Conservation (phyloP, 2,888 invertebrate species). For the Tinea pellionella region DNA sequence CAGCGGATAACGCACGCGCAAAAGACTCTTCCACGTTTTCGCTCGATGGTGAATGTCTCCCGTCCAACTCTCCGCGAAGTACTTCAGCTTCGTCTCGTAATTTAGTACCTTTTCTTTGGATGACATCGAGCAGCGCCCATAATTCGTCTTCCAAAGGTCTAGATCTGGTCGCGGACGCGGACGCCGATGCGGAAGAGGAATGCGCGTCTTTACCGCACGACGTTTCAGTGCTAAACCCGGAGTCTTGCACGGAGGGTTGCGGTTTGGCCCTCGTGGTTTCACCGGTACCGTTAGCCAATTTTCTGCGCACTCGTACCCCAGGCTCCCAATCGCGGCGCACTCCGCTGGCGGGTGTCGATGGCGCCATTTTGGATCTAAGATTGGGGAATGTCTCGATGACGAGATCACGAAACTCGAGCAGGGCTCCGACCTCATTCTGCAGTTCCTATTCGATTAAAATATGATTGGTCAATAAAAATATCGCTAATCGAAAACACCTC, state of each 20-base stretch:
- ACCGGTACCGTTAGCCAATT: conserved; percentile 54
- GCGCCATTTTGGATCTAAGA: conserved; percentile 87
- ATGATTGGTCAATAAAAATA: conserved; percentile 13
- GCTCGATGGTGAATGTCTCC: conserved; percentile 30
- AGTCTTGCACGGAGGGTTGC: conserved; percentile 79
- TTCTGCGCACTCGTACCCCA: conserved; percentile 79
- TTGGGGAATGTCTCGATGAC: conserved; percentile 95
- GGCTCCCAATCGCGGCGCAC: conserved; percentile 82
- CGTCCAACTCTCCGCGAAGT: conserved; percentile 66
- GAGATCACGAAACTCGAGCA: conserved; percentile 92
- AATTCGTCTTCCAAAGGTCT: conserved; percentile 81
- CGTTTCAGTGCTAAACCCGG: conserved; percentile 91
- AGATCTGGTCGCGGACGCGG: conserved; percentile 66
- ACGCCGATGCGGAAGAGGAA: conserved; percentile 70
- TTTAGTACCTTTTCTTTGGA: conserved; percentile 77
- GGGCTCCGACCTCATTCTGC: conserved; percentile 92
- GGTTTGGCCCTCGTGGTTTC: conserved; percentile 69
- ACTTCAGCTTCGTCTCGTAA: conserved; percentile 78
- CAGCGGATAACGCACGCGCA: conserved; percentile 55
- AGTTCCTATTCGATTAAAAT: conserved; percentile 71
- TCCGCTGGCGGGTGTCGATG: conserved; percentile 66
- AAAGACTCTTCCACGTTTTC: conserved; percentile 75
- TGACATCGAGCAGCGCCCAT: conserved; percentile 87
- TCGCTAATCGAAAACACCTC: neutral
- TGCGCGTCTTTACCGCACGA: conserved; percentile 85